phyloP scores from a whole-genome alignment of 2,113 vertebrate species.

The Pseudorhombus dupliciocellatus region DNA sequence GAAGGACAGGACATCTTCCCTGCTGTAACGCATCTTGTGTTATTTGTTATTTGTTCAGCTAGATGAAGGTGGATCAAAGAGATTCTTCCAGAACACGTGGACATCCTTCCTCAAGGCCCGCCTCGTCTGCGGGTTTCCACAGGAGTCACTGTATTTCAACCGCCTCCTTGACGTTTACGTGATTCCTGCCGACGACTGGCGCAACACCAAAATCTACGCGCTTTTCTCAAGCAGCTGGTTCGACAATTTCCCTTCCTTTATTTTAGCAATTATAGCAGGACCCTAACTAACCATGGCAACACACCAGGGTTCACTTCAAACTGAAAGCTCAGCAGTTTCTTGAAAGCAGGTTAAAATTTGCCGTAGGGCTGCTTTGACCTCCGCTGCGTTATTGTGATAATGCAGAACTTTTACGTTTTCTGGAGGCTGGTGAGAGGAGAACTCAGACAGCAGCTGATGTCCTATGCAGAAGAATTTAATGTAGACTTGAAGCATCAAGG shows the following conservation, averaged over 20 bases:
- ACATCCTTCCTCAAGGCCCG: constrained; percentile 92
- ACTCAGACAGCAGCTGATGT: too few species aligned
- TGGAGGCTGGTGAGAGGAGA: too few species aligned
- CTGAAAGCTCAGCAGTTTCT: constrained; percentile 25
- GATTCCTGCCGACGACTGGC: constrained; percentile 81
- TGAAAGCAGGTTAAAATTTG: not conserved
- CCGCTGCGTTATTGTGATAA: not conserved
- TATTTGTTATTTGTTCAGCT: constrained; percentile 75
- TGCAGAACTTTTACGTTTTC: not conserved
- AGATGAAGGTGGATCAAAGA: constrained; percentile 88
- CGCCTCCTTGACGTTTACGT: constrained; percentile 88
- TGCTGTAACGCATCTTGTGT: not conserved
- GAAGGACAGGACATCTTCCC: constrained; percentile 10
- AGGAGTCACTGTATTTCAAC: constrained; percentile 89
- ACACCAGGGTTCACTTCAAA: not conserved
- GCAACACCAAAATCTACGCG: constrained; percentile 82
- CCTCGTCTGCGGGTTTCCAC: constrained; percentile 87
- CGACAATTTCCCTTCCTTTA: constrained; percentile 50
- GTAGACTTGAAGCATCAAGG: too few species aligned
- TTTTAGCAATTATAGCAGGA: constrained; percentile 10
- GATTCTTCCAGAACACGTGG: constrained; percentile 89
- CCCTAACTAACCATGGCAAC: not conserved
- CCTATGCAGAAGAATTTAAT: too few species aligned
- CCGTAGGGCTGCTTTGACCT: not conserved
- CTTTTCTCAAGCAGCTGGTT: constrained; percentile 94